phyloP scores from a whole-genome alignment of 2,797 vertebrate genomes.

The Brotogeris chrysoptera region DNA sequence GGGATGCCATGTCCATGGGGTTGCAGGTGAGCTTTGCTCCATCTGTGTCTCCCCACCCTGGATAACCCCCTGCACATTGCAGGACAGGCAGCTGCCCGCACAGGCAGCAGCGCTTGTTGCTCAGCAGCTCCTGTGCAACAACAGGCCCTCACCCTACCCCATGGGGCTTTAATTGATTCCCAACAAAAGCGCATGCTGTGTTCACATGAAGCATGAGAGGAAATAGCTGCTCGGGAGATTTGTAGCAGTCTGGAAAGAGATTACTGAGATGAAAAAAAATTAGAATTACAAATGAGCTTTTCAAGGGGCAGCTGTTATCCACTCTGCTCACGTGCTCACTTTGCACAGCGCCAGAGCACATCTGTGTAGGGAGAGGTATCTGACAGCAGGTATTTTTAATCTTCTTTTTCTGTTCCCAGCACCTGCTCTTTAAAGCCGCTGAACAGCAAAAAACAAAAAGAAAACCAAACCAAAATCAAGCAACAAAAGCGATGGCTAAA shows the following conservation, averaged over 20 bases:
- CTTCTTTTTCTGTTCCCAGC: background rate
- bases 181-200: background rate
- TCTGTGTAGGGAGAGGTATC: conserved; percentile 7
- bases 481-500: conserved; percentile 16
- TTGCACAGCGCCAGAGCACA: background rate
- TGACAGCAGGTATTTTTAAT: conserved; percentile 46
- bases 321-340: background rate
- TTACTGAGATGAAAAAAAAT: conserved; percentile 28
- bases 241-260: conserved; percentile 25
- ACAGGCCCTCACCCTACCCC: background rate
- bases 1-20: rapidly evolving
- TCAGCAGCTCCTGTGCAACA: background rate
- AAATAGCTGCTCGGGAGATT: conserved; percentile 55
- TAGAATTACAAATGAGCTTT: conserved; percentile 65
- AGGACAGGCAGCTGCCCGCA: background rate
- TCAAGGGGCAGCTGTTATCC: conserved; percentile 61
- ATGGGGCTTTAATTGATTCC: background rate
- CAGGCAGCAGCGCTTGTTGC: background rate
- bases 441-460: background rate
- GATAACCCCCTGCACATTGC: background rate
- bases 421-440: conserved; percentile 49
- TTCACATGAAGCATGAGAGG: background rate
- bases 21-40: background rate
- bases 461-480: background rate
- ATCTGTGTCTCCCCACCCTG: background rate